Percentiles rank a stretch among this genome's conserved stretches.
phyloP scores from a whole-genome alignment of 2,797 vertebrate species.

The Melanotaenia trifasciata region DNA sequence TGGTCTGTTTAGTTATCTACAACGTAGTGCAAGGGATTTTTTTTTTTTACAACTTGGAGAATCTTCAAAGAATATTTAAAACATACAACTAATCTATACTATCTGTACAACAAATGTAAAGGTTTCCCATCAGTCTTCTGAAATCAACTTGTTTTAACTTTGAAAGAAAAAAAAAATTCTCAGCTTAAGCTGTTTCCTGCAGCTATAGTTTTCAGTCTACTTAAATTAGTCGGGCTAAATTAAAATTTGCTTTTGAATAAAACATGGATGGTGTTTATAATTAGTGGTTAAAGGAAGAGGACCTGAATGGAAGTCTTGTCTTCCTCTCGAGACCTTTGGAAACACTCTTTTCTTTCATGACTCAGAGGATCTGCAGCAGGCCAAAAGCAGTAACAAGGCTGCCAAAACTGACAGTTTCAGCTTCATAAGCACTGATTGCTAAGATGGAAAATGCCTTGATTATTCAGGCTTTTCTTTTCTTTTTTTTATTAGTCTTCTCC shows the following conservation, averaged over 20 bases:
- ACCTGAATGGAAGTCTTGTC: constrained; percentile 81
- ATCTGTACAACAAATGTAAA: not conserved
- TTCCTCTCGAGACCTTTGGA: constrained; percentile 72
- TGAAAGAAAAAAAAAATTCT: constrained; percentile 24
- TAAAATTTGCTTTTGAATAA: constrained; percentile 47
- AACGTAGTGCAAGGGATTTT: too few relatives aligned
- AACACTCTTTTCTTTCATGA: constrained; percentile 88
- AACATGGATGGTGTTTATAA: constrained; percentile 63
- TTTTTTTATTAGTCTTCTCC: not conserved
- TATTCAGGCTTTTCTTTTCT: constrained; percentile 48
- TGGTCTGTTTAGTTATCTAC: not conserved
- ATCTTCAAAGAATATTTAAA: too few relatives aligned
- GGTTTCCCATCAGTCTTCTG: constrained; percentile 40
- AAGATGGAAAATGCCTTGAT: constrained; percentile 73
- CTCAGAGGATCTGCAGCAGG: constrained; percentile 80
- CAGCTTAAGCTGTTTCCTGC: constrained; percentile 42
- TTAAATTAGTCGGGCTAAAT: constrained; percentile 43
- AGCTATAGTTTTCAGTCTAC: constrained; percentile 42
- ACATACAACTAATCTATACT: too few relatives aligned
- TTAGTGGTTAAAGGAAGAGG: constrained; percentile 66
- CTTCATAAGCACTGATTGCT: constrained; percentile 80
- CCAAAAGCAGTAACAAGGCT: constrained; percentile 88
- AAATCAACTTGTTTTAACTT: constrained; percentile 52
- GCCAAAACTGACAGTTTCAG: constrained; percentile 90
- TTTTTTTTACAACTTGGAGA: too few relatives aligned